Percentiles rank a stretch among this genome's conserved stretches.
Evolutionary conservation across 2,888 invertebrate species (phyloP).

Genomic region (Brenthis daphne): DNA sequence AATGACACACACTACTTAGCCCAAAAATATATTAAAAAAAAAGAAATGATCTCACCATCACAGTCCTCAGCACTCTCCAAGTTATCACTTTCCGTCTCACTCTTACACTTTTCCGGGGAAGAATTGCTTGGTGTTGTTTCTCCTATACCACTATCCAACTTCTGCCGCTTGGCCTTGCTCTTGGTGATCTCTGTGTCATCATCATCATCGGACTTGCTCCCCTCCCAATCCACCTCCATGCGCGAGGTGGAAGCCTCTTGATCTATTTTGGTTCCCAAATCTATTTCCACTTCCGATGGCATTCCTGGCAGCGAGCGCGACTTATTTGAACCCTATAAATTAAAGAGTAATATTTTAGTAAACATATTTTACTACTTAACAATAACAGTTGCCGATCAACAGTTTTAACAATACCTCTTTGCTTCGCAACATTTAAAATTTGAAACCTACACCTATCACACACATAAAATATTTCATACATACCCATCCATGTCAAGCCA

Average conservation of each 20-base stretch:
- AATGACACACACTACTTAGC: background rate
- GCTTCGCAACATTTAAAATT: too few species aligned
- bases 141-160: slow-evolving; percentile 84
- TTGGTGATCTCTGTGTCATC: slow-evolving; percentile 33
- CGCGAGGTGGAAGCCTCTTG: slow-evolving; percentile 21
- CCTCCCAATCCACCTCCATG: slow-evolving; percentile 37
- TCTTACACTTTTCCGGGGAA: slow-evolving; percentile 47
- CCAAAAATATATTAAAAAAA: background rate
- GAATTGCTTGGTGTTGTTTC: slow-evolving; percentile 60
- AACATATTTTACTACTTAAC: too few species aligned
- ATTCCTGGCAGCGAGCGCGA: slow-evolving; percentile 25
- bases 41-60: slow-evolving; percentile 13
- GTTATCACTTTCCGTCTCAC: slow-evolving; percentile 30
- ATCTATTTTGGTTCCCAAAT: slow-evolving; percentile 26
- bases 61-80: slow-evolving; percentile 14
- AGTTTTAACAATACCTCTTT: too few species aligned
- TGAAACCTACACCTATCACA: too few species aligned
- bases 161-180: slow-evolving; percentile 71
- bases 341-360: too few species aligned
- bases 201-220: slow-evolving; percentile 33
- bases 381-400: too few species aligned
- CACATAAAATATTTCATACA: too few species aligned
- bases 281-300: slow-evolving; percentile 40
- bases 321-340: slow-evolving; percentile 18
- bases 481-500: too few species aligned